phyloP scores from a whole-genome alignment of 2,888 invertebrate genomes.

The Ophonus ardosiacus region DNA sequence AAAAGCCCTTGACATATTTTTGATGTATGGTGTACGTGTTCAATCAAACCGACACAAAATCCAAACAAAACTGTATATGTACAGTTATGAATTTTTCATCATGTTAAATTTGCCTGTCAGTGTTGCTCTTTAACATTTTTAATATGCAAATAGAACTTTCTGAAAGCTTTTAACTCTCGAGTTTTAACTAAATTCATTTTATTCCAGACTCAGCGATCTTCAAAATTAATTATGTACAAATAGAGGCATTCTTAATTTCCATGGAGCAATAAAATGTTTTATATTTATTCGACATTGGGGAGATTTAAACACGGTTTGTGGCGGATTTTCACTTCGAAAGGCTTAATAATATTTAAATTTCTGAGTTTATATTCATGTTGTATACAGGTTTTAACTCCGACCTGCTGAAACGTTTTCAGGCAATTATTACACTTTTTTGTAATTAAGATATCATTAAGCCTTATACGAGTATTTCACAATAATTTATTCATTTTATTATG shows the following conservation, averaged over 20 bases:
- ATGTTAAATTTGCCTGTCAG: not conserved
- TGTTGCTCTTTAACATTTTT: slow-evolving; percentile 30
- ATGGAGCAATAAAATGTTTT: slow-evolving; percentile 39
- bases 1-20: slow-evolving; percentile 35
- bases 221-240: slow-evolving; percentile 38
- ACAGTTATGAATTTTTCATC: slow-evolving; percentile 30
- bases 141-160: slow-evolving; percentile 31
- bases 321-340: slow-evolving; percentile 11
- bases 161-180: slow-evolving; percentile 9
- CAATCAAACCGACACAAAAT: slow-evolving; percentile 28
- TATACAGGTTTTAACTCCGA: not conserved
- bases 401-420: not conserved
- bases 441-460: no score
- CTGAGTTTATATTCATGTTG: slow-evolving; percentile 17
- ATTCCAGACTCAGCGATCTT: slow-evolving; percentile 28
- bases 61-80: slow-evolving; percentile 25
- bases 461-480: no score
- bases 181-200: slow-evolving; percentile 25
- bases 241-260: slow-evolving; percentile 17
- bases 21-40: slow-evolving; percentile 30
- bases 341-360: slow-evolving; percentile 18
- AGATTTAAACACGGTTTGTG: slow-evolving; percentile 23
- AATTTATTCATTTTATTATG: no score
- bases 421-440: not conserved
- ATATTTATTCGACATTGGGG: slow-evolving; percentile 9